These are phyloP conservation scores for Acrossocheilus wenchowensis DNA, from an alignment of 2,797 vertebrate genomes.

Conservation along the genomic window DNA sequence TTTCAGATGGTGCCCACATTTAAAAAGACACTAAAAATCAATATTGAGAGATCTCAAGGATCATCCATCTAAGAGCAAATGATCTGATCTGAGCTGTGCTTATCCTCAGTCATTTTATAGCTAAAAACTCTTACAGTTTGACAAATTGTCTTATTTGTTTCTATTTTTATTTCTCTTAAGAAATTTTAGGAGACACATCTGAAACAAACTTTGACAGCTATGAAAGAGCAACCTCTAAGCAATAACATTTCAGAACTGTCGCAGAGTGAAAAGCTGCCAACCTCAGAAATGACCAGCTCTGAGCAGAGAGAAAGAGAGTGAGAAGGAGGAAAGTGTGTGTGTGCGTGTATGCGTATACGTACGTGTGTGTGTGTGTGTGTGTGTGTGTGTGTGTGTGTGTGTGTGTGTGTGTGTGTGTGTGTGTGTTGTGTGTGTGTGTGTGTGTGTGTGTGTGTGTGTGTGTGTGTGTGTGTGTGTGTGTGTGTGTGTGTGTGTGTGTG, in stretches of 20 bases:
- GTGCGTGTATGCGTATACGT: not conserved
- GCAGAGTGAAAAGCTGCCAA: conserved; percentile 20
- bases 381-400: not conserved
- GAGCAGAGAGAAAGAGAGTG: not conserved
- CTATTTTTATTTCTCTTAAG: not conserved
- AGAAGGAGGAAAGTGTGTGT: not conserved
- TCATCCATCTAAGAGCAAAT: not conserved
- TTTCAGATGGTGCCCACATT: not conserved
- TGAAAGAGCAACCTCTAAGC: conserved; percentile 16
- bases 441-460: not conserved
- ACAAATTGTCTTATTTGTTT: conserved; percentile 2
- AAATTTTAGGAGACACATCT: not conserved
- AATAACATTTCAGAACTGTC: not conserved
- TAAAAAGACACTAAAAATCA: not conserved
- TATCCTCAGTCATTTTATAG: not conserved
- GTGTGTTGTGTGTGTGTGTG: not conserved
- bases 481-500: not conserved
- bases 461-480: not conserved
- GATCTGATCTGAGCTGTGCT: not conserved
- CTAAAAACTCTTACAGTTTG: not conserved
- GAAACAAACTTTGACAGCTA: not conserved
- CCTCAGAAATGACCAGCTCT: conserved; percentile 34
- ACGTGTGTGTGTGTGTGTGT: no score
- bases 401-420: not conserved
- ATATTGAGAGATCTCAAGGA: not conserved